These are phyloP conservation scores for Spatula versicolor DNA, from an alignment of 2,797 vertebrate species.

Conservation along the genomic window DNA sequence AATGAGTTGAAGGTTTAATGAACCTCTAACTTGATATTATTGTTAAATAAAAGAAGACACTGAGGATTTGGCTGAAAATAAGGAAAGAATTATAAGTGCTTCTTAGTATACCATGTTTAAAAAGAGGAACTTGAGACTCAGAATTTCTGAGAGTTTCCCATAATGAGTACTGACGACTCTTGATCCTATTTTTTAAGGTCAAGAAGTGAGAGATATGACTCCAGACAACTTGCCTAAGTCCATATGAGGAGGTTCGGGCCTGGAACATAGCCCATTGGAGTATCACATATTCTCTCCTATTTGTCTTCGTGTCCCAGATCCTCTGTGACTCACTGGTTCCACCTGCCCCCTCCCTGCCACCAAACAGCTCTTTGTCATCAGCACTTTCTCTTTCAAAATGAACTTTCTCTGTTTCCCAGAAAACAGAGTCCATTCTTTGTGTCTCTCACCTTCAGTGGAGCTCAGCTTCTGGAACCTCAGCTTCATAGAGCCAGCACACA, in stretches of 20 bases:
- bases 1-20: background rate
- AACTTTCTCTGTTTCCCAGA: background rate
- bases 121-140: background rate
- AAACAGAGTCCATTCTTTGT: background rate
- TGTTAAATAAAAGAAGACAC: background rate
- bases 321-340: conserved; percentile 20
- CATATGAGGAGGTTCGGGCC: background rate
- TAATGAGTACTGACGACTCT: background rate
- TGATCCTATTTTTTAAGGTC: background rate
- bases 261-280: background rate
- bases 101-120: background rate
- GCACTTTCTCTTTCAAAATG: background rate
- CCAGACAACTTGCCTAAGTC: background rate
- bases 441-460: background rate
- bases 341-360: background rate
- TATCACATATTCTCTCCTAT: background rate
- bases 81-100: background rate
- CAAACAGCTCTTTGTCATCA: background rate
- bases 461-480: background rate
- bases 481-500: fast-evolving
- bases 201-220: background rate
- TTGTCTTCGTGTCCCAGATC: background rate
- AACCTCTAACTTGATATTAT: background rate
- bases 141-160: background rate
- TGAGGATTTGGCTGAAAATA: background rate